Evolutionary conservation across 2,888 invertebrate genomes (phyloP), one percentile per base, ranked within the genome.

Genomic region (Coecobrya sp.): DNA sequence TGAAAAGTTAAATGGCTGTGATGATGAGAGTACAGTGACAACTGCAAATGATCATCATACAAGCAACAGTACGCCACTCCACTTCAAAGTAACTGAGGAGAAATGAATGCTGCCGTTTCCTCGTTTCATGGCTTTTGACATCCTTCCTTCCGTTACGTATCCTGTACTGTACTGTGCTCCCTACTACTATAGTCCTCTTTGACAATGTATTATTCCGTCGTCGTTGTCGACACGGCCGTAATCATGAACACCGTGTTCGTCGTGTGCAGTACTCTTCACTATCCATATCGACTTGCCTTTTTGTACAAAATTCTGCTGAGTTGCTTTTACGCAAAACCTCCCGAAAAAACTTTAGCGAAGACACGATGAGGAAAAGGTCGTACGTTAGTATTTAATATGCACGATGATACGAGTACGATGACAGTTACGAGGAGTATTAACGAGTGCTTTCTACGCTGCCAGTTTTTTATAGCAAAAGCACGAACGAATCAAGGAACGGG

Each of bases 351-450:
- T 42, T 73, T 1, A 42, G 42, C 36, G 7, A 7, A 42, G 42
- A 36, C 82, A 36, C 82, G 59, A 82, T 7, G 25, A 86, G 30
- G 62, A 87, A 90, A 90, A 90, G 85, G 90, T 90, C 90, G 86
- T 90, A 55, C 62, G 65, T 90, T 85, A 86, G 85, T 90, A 86
- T 90, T 90, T 90, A 90, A 85, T 90, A 90, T 86, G 86, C 86
- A 86, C 16, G 86, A 90, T 59, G 86, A 90, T 76, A 55, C 62
- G 62, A 62, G 70, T 73, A 27, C 55, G 85, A 86, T 90, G 90
- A 90, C 85, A 86, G 90, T 86, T 90, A 86, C 59, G 90, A 79
- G 90, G 55, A 89, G 84, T 49, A 84, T 89, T 89, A 89, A 89
- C 84, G 89, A 89, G 45, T 89, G 62, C 65, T 88, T 82, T 55